Conservation (phyloP, 2,113 vertebrate genomes). For the Vulpes vulpes region DNA sequence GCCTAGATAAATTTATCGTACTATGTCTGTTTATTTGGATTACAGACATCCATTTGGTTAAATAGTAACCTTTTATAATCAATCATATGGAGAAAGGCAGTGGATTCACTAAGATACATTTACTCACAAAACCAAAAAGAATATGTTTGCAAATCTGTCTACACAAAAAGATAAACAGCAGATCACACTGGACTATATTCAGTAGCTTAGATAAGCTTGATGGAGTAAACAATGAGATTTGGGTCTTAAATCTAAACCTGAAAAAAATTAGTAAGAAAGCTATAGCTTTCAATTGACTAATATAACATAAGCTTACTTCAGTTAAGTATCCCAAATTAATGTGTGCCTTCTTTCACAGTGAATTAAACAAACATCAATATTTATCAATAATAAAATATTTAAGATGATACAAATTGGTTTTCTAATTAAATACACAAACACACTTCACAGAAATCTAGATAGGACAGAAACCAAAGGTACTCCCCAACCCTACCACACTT, state of each 20-base stretch:
- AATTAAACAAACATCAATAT: slow-evolving; percentile 45
- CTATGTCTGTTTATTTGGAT: background rate
- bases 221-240: slow-evolving; percentile 13
- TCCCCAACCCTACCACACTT: background rate
- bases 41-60: background rate
- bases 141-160: background rate
- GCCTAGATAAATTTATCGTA: background rate
- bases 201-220: background rate
- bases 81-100: background rate
- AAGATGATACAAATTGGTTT: slow-evolving; percentile 37
- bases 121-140: slow-evolving; percentile 27
- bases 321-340: slow-evolving; percentile 27
- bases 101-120: background rate
- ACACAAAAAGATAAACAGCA: slow-evolving; percentile 24
- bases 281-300: background rate
- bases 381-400: slow-evolving; percentile 62
- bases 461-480: background rate
- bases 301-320: background rate
- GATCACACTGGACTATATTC: background rate
- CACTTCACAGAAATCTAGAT: slow-evolving; percentile 33
- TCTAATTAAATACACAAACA: slow-evolving; percentile 19
- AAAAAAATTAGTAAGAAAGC: background rate
- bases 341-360: background rate
- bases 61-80: slow-evolving; percentile 30
- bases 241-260: background rate